A percentile compares a stretch with the other conserved stretches of the same genome.
phyloP scores from a whole-genome alignment of 2,797 vertebrate genomes.

The Arremon brunneinucha region DNA sequence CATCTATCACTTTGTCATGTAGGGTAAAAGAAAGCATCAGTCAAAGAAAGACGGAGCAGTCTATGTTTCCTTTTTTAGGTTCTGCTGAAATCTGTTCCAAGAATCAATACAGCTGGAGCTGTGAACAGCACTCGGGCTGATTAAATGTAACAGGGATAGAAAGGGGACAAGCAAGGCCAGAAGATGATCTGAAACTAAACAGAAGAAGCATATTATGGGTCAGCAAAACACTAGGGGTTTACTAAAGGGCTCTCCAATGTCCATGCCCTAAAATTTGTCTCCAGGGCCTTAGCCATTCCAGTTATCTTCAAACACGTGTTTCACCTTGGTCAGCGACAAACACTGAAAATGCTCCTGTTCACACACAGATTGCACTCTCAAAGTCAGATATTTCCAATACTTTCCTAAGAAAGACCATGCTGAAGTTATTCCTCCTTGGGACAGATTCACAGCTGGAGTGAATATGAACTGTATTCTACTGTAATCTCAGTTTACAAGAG shows the following conservation, averaged over 20 bases:
- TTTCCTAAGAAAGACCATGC: neutral
- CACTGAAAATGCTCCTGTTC: neutral
- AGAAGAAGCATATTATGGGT: neutral
- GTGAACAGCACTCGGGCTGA: conserved; percentile 29
- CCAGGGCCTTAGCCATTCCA: neutral
- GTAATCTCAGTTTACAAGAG: neutral
- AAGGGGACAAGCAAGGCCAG: neutral
- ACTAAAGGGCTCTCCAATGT: neutral
- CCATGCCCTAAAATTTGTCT: neutral
- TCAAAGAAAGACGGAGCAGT: conserved; percentile 61
- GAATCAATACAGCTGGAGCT: conserved; percentile 63
- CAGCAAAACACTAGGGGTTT: neutral
- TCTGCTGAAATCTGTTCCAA: conserved; percentile 55
- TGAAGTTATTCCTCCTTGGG: neutral
- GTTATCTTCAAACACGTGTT: neutral
- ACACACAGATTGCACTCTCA: neutral
- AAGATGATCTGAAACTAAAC: neutral
- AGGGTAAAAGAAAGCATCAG: conserved; percentile 72
- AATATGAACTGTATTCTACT: neutral
- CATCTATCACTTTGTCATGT: conserved; percentile 77
- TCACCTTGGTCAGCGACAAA: neutral
- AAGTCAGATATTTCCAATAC: rapidly evolving
- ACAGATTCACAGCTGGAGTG: neutral
- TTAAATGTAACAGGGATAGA: conserved; percentile 38
- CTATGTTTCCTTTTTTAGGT: conserved; percentile 40